Conservation (phyloP, 2,113 vertebrate species). For the Scatophagus argus region DNA sequence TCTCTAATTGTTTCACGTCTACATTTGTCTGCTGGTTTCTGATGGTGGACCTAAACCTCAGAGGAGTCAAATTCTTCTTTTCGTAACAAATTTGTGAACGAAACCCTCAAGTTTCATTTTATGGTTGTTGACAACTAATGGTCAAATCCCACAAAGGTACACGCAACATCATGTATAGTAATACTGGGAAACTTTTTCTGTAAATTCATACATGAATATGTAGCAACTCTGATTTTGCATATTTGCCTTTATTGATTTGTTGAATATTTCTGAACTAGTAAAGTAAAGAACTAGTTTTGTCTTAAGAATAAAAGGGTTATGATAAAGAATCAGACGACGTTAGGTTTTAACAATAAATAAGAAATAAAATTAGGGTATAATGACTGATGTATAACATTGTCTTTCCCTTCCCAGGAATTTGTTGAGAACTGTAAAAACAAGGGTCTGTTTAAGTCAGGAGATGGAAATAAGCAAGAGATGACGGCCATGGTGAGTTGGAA, state of each 20-base stretch:
- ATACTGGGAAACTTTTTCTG: not conserved
- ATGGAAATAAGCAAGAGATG: slow-evolving; percentile 88
- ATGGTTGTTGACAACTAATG: not conserved
- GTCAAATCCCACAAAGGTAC: not conserved
- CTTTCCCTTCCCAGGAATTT: slow-evolving; percentile 88
- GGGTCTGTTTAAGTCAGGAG: slow-evolving; percentile 82
- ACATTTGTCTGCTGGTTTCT: not conserved
- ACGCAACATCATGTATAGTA: not conserved
- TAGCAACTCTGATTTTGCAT: not conserved
- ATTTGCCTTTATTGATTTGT: not conserved
- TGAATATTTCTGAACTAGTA: not conserved
- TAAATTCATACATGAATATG: not conserved
- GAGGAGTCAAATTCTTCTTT: not conserved
- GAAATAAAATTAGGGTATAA: not conserved
- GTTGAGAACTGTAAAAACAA: slow-evolving; percentile 92
- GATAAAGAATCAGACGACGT: not conserved
- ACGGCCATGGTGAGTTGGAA: slow-evolving; percentile 92
- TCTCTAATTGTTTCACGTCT: not conserved
- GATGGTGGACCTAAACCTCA: not conserved
- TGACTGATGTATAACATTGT: not conserved
- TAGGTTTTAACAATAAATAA: not conserved
- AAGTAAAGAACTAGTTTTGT: not conserved
- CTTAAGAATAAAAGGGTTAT: not conserved
- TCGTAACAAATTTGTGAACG: too few relatives aligned
- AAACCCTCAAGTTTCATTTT: too few relatives aligned